Percentiles rank a stretch among this genome's conserved stretches.
phyloP scores from a whole-genome alignment of 2,888 invertebrate genomes.

The Melanchra persicariae region DNA sequence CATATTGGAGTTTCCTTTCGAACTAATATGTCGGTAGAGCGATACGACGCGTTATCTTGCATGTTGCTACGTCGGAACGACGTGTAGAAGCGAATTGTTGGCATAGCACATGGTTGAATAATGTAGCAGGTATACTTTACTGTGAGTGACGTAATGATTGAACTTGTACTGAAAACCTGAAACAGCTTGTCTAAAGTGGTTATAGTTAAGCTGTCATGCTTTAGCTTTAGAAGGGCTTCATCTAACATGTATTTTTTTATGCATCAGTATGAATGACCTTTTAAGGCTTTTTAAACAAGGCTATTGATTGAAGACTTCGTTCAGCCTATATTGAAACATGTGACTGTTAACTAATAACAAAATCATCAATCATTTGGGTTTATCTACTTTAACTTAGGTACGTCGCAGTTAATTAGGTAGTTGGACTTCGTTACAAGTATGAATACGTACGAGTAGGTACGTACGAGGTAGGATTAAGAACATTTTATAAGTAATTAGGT shows the following conservation, averaged over 20 bases:
- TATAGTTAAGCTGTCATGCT: too few species aligned
- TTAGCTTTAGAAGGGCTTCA: background rate
- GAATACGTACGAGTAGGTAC: too few species aligned
- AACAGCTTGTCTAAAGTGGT: background rate
- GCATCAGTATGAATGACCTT: background rate
- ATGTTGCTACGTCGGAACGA: constrained; percentile 40
- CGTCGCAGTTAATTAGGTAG: background rate
- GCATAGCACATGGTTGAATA: constrained; percentile 27
- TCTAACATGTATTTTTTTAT: too few species aligned
- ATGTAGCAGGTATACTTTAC: constrained; percentile 22
- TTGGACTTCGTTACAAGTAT: too few species aligned
- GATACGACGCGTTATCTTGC: constrained; percentile 50
- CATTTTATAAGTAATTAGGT: too few species aligned
- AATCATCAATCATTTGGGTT: constrained; percentile 1
- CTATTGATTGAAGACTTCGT: too few species aligned
- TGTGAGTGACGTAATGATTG: constrained; percentile 27
- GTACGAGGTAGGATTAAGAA: too few species aligned
- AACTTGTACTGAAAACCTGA: constrained; percentile 12
- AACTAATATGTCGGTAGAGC: constrained; percentile 42
- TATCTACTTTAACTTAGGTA: too few species aligned
- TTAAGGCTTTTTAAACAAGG: too few species aligned
- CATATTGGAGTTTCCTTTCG: constrained; percentile 59
- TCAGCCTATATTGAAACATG: background rate
- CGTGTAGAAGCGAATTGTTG: constrained; percentile 20
- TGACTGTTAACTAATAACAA: background rate